phyloP scores from a whole-genome alignment of 2,113 vertebrate genomes.

The Hippotragus niger region DNA sequence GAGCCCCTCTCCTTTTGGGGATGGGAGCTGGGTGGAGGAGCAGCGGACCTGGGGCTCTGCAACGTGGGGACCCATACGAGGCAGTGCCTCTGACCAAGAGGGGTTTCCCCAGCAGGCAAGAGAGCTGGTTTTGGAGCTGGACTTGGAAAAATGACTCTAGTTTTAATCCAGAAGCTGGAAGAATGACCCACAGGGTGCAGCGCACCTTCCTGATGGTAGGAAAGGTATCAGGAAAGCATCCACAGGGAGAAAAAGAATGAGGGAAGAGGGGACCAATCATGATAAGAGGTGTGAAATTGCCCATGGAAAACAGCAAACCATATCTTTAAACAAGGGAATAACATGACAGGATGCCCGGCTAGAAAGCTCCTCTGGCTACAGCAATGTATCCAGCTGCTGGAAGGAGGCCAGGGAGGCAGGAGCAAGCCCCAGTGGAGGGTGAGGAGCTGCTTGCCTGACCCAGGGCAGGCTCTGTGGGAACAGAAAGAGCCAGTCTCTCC shows the following conservation, averaged over 20 bases:
- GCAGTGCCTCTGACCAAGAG: not conserved
- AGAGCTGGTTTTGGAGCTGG: not conserved
- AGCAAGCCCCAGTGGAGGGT: not conserved
- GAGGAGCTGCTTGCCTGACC: not conserved
- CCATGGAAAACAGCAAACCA: not conserved
- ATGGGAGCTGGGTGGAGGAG: not conserved
- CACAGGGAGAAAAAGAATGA: not conserved
- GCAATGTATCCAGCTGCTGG: not conserved
- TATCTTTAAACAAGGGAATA: not conserved
- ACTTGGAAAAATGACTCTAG: not conserved
- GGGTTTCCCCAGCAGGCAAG: not conserved
- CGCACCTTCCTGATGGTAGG: not conserved
- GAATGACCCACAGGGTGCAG: not conserved
- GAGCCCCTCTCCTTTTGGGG: not conserved
- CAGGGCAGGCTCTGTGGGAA: not conserved
- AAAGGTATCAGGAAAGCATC: not conserved
- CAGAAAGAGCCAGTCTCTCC: not conserved
- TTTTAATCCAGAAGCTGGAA: not conserved
- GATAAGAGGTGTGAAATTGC: not conserved
- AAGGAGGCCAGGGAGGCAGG: not conserved
- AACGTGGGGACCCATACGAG: not conserved
- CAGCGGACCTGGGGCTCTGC: not conserved
- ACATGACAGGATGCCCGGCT: not conserved
- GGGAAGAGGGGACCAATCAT: not conserved
- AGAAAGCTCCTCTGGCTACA: not conserved